A percentile compares a stretch with the other conserved stretches of the same genome.
phyloP scores from a whole-genome alignment of 2,797 vertebrate genomes.

The Gymnocypris eckloni region DNA sequence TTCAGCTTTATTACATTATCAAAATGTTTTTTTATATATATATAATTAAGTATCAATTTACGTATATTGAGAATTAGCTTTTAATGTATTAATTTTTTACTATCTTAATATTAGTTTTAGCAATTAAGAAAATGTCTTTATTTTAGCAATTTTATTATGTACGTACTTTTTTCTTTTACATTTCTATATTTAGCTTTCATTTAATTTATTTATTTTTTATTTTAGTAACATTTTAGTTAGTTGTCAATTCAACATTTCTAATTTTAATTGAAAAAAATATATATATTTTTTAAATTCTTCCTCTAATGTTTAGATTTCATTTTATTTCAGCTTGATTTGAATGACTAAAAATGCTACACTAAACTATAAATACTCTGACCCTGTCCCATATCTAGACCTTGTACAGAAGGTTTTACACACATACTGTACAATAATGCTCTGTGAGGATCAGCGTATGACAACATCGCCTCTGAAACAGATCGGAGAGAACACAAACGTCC shows the following conservation, averaged over 20 bases:
- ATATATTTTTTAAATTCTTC: too few species aligned
- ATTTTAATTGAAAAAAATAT: not conserved
- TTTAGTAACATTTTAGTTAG: not conserved
- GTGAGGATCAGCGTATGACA: not conserved
- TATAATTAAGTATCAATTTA: not conserved
- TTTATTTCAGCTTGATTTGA: not conserved
- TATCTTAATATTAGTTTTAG: not conserved
- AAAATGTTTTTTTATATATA: too few species aligned
- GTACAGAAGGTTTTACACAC: not conserved
- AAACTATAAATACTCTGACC: not conserved
- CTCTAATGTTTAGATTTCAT: not conserved
- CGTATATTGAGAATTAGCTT: not conserved
- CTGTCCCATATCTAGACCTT: not conserved
- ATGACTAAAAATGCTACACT: not conserved
- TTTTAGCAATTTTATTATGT: not conserved
- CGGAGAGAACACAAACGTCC: conserved; percentile 50
- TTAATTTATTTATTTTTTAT: not conserved
- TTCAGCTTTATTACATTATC: too few species aligned
- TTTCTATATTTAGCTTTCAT: not conserved
- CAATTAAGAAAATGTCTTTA: not conserved
- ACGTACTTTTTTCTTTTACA: not conserved
- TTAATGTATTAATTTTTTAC: not conserved
- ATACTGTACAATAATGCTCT: not conserved
- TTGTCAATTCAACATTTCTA: not conserved
- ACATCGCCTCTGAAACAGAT: conserved; percentile 31